Conservation (phyloP, 1,140 invertebrate genomes). For the Cotesia glomerata region DNA sequence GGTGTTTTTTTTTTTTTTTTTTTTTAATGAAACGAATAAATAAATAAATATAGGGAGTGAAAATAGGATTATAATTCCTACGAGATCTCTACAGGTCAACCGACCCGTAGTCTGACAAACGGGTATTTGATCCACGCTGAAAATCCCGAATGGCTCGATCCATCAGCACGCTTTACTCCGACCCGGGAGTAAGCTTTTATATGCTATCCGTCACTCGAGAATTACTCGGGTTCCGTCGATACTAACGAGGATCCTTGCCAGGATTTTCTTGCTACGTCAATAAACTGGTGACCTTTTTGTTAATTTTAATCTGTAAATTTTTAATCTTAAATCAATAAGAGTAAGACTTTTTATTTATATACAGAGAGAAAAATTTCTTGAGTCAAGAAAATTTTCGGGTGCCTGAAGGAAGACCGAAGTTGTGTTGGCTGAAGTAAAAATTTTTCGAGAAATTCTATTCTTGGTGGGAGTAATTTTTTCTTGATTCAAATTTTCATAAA, state of each 20-base stretch:
- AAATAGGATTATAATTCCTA: not conserved
- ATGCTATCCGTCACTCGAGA: conserved; percentile 17
- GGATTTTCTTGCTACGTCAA: conserved; percentile 1
- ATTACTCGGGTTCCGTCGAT: conserved; percentile 15
- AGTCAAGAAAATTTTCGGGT: no score
- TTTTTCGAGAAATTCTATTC: no score
- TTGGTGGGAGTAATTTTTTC: no score
- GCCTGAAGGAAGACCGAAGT: no score
- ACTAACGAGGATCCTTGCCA: conserved; percentile 21
- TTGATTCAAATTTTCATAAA: no score
- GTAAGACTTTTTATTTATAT: no score
- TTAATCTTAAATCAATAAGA: no score
- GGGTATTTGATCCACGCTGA: conserved; percentile 25
- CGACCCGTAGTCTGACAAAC: conserved; percentile 17
- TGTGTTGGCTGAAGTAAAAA: no score
- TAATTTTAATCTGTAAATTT: no score
- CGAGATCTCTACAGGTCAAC: not conserved
- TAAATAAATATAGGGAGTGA: not conserved
- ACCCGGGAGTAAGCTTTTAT: conserved; percentile 16
- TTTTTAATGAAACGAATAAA: not conserved
- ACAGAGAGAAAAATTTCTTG: no score
- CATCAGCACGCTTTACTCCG: conserved; percentile 21
- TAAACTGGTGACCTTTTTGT: not conserved
- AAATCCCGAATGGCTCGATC: conserved; percentile 29
- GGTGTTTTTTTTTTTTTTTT: not conserved